Evolutionary conservation across 2,113 vertebrate genomes (phyloP).

Genomic region (Myrmecophaga tridactyla): DNA sequence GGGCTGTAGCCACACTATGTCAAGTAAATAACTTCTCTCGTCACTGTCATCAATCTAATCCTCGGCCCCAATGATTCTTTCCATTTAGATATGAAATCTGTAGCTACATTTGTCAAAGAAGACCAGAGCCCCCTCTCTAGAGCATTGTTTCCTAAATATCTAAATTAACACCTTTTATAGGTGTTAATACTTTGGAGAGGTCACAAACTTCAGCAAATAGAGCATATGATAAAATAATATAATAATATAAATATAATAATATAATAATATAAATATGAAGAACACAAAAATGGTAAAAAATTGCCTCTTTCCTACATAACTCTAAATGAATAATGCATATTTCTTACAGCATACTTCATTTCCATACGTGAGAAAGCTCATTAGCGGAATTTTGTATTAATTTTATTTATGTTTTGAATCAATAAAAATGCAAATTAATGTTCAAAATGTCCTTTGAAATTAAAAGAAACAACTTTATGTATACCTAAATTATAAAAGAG

Average conservation of each 20-base stretch:
- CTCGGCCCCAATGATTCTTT: background rate
- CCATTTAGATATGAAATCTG: background rate
- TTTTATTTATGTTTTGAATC: slow-evolving; percentile 11
- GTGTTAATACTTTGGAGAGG: background rate
- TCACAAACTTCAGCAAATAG: background rate
- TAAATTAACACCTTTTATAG: background rate
- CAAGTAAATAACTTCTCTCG: background rate
- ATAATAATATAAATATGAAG: background rate
- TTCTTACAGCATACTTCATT: background rate
- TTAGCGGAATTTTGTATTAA: slow-evolving; percentile 39
- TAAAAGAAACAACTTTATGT: background rate
- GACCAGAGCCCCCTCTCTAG: too few species aligned
- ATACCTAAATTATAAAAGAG: slow-evolving; percentile 43
- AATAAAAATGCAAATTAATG: slow-evolving; percentile 53
- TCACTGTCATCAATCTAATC: background rate
- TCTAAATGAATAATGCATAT: background rate
- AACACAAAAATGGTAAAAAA: background rate
- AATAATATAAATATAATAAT: background rate
- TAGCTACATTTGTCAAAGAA: background rate
- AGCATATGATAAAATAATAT: background rate
- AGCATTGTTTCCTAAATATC: background rate
- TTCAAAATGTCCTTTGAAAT: slow-evolving; percentile 31
- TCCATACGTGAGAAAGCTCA: background rate
- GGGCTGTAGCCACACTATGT: background rate
- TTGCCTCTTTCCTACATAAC: background rate